Evolutionary conservation across 2,888 invertebrate species (phyloP), one percentile per base, ranked within the genome.

Genomic region (Synanthedon tipuliformis): DNA sequence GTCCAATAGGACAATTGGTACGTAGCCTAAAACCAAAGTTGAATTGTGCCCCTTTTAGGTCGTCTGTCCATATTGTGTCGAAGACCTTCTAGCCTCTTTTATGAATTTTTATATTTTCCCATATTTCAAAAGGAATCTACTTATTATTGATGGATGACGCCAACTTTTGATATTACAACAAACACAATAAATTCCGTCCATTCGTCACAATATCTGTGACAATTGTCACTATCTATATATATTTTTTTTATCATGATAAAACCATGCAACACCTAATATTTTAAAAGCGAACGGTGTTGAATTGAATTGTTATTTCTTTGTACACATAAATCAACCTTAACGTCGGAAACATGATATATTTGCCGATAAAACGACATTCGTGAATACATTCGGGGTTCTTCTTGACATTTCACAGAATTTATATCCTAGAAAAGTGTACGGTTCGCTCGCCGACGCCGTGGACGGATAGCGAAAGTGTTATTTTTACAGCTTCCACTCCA

Each of bases 341-440:
- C 72, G 76, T 74, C 76, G 66, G 70, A 71, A 72, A 75, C 71
- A 70, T 78, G 74, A 78, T 78, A 78, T 77, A 80, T 75, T 67
- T 65, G 66, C 67, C 73, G 73, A 78, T 78, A 77, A 78, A 75
- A 71, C 66, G 75, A 75, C 75, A 75, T 68, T 69, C 65, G 65
- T 74, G 75, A 76, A 80, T 75, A 80, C 71, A 77, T 76, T 69
- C 66, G 61, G 65, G 71, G 69, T 63, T 62, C 68, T 61, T 59
- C 62, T 68, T 70, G 75, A 77, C 73, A 56, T 54, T 68, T 59
- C 57, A 57, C 51, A 57, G 61, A 64, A 66, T 66, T 66, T 68
- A 66, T 67, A 61, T 56, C 56, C 51, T 53, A 41, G 56, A 59
- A 55, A 59, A 59, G 53, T 57, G 48, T 52, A 53, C 52, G 54